phyloP scores from a whole-genome alignment of 2,797 vertebrate species.

The Siniperca undulata region DNA sequence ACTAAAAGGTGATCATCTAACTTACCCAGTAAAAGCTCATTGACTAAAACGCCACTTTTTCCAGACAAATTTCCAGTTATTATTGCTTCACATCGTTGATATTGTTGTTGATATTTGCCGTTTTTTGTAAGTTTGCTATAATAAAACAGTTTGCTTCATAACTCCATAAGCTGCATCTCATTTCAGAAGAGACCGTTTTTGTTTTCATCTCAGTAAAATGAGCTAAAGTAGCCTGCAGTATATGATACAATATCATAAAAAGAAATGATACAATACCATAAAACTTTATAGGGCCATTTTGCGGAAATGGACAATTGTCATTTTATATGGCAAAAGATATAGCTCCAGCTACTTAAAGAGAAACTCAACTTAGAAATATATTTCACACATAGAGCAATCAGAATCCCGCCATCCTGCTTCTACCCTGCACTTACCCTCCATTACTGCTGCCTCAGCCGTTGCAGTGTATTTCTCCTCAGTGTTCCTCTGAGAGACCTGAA shows the following conservation, averaged over 20 bases:
- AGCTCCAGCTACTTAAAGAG: constrained; percentile 42
- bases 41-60: background rate
- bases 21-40: background rate
- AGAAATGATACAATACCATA: constrained; percentile 63
- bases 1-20: background rate
- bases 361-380: constrained; percentile 46
- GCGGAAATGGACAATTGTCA: constrained; percentile 58
- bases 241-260: constrained; percentile 61
- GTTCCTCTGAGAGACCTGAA: constrained; percentile 16
- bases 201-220: constrained; percentile 65
- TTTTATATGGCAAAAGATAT: constrained; percentile 55
- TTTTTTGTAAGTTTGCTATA: constrained; percentile 16
- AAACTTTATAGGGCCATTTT: constrained; percentile 66
- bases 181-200: constrained; percentile 39
- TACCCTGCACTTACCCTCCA: constrained; percentile 45
- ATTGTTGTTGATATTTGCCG: constrained; percentile 1
- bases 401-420: constrained; percentile 17
- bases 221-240: constrained; percentile 47
- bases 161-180: constrained; percentile 33
- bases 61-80: background rate
- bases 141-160: constrained; percentile 41
- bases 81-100: background rate
- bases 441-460: constrained; percentile 34
- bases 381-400: constrained; percentile 34
- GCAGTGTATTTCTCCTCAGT: constrained; percentile 13